Evolutionary conservation across 23 tunicate species (phyloP).

Genomic region (Ascidia mentula): DNA sequence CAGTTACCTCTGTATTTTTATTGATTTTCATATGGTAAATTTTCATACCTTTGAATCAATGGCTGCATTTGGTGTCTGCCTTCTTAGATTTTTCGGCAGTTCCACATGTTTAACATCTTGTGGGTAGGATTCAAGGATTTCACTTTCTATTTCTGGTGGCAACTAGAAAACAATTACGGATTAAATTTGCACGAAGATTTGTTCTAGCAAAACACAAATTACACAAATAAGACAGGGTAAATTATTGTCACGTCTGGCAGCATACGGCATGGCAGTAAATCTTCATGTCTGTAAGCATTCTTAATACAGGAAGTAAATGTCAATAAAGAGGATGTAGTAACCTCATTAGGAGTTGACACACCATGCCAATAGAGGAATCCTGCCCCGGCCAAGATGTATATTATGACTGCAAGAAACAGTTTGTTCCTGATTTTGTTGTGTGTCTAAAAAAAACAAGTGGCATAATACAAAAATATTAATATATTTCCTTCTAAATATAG

Average conservation of each 20-base stretch:
- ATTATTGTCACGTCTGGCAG: neutral
- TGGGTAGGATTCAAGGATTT: conserved; percentile 37
- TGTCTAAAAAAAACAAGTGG: neutral
- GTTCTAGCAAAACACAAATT: neutral
- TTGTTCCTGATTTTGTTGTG: conserved; percentile 9
- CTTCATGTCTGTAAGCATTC: too few species aligned
- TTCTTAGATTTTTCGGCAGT: conserved; percentile 23
- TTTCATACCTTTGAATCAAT: neutral
- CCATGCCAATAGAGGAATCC: conserved; percentile 20
- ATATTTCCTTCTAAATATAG: too few species aligned
- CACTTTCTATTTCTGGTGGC: conserved; percentile 59
- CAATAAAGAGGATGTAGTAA: neutral
- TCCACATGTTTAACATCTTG: conserved; percentile 35
- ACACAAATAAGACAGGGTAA: neutral
- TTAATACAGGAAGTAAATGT: neutral
- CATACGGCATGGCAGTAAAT: too few species aligned
- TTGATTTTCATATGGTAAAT: neutral
- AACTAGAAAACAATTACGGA: conserved; percentile 38
- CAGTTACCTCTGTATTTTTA: too few species aligned
- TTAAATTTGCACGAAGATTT: neutral
- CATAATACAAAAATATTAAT: too few species aligned
- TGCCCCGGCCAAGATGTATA: conserved; percentile 11
- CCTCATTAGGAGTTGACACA: neutral
- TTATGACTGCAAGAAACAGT: neutral
- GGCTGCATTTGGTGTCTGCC: neutral